Conservation (phyloP, 2,888 invertebrate species). For the Smittia sp. region DNA sequence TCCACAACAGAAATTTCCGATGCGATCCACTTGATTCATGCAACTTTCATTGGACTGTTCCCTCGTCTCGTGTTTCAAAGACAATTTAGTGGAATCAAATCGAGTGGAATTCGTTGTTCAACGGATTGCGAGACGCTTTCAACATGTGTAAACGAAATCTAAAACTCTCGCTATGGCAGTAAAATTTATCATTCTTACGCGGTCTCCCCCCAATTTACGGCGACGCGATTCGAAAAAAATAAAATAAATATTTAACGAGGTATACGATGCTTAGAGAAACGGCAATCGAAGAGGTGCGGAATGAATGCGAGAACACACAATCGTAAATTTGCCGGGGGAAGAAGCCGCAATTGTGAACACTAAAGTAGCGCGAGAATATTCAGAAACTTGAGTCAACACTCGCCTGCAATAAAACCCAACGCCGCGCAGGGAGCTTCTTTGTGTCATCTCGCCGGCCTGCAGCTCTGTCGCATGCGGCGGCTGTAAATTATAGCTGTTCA, state of each 20-base stretch:
- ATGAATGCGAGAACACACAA: conserved; percentile 22
- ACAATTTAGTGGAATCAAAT: neutral
- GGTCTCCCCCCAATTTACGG: conserved; percentile 17
- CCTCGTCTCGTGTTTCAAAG: neutral
- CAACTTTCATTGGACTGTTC: neutral
- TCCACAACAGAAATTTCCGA: neutral
- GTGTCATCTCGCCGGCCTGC: neutral
- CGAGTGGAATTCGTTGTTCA: neutral
- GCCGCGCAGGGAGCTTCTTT: neutral
- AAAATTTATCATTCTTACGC: conserved; percentile 38
- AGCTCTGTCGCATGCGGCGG: neutral
- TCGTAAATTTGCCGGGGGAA: conserved; percentile 12
- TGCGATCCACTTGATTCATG: neutral
- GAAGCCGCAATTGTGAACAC: conserved; percentile 29
- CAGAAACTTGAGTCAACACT: conserved; percentile 25
- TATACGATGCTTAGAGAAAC: neutral
- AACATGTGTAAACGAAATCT: neutral
- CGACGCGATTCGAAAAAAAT: conserved; percentile 2
- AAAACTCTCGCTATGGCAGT: conserved; percentile 15
- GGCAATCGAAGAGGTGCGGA: conserved; percentile 35
- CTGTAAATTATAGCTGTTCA: conserved; percentile 6
- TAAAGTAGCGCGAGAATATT: conserved; percentile 3
- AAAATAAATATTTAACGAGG: conserved; percentile 37
- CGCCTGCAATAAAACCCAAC: neutral
- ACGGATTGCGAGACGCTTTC: neutral